Conservation (phyloP, 2,113 vertebrate species). For the Siphamia tubifer region DNA sequence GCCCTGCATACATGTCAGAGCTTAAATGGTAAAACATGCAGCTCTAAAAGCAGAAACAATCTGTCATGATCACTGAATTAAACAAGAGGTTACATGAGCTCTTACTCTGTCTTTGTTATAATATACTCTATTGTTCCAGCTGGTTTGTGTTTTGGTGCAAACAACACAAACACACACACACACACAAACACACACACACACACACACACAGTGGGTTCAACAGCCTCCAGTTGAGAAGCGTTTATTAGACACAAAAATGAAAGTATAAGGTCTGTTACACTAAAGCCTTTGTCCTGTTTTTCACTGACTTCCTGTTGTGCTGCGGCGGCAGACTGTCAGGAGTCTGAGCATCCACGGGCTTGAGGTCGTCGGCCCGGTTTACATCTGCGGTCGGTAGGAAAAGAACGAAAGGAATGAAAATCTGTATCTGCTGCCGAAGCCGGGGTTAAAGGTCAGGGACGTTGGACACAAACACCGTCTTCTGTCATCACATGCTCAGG, state of each 20-base stretch:
- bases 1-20: no score
- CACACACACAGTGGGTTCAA: slow-evolving; percentile 25
- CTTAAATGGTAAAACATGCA: no score
- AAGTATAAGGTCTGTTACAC: neutral
- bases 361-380: neutral
- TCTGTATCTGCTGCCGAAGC: neutral
- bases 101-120: no score
- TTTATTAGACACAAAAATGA: neutral
- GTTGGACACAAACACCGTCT: no score
- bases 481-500: no score
- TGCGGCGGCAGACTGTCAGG: neutral
- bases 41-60: no score
- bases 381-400: neutral
- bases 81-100: no score
- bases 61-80: no score
- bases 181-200: neutral
- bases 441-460: no score
- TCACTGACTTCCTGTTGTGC: slow-evolving; percentile 6
- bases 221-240: slow-evolving; percentile 12
- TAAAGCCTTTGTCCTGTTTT: slow-evolving; percentile 12
- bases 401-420: neutral
- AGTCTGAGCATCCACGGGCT: neutral
- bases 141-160: slow-evolving; percentile 24
- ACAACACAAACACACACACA: slow-evolving; percentile 7
- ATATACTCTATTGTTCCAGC: slow-evolving; percentile 10